Percentiles rank a stretch among this genome's conserved stretches.
Conservation (phyloP, 2,797 vertebrate species). For the Cuniculus paca region DNA sequence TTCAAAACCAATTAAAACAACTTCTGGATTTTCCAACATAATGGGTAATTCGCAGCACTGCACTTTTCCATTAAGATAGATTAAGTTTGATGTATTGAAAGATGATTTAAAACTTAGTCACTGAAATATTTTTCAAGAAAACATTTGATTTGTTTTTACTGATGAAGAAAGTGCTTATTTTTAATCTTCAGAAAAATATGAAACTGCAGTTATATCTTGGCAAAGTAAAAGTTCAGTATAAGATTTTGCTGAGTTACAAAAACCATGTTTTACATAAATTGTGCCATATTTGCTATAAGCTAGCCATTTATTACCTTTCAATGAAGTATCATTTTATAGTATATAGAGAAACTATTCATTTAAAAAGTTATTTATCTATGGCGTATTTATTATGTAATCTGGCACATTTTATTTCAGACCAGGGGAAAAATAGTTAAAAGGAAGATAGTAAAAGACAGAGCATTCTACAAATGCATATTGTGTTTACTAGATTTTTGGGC, state of each 20-base stretch:
- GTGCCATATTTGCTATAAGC: slow-evolving; percentile 1
- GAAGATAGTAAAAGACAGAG: background rate
- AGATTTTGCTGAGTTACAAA: slow-evolving; percentile 49
- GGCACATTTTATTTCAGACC: slow-evolving; percentile 5
- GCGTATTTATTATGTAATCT: slow-evolving; percentile 12
- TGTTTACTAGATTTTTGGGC: background rate
- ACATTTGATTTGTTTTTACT: slow-evolving; percentile 67
- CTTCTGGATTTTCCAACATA: slow-evolving; percentile 77
- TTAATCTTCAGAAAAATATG: background rate
- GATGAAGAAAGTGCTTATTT: slow-evolving; percentile 31
- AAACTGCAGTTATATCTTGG: background rate
- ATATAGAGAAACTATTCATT: background rate
- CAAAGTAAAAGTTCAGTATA: slow-evolving; percentile 32
- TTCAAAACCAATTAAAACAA: slow-evolving; percentile 83
- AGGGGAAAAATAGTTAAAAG: background rate
- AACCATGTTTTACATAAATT: slow-evolving; percentile 11
- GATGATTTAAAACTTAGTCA: slow-evolving; percentile 76
- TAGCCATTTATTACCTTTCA: background rate
- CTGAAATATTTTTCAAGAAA: slow-evolving; percentile 70
- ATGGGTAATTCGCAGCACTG: slow-evolving; percentile 72
- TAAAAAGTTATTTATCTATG: background rate
- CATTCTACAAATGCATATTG: background rate
- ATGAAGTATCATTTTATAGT: background rate
- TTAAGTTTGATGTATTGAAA: slow-evolving; percentile 68
- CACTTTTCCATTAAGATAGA: slow-evolving; percentile 60